A percentile compares a stretch with the other conserved stretches of the same genome.
Evolutionary conservation across 35 echinoderm and acorn worm genomes (phyloP).

Genomic region (Lytechinus pictus): DNA sequence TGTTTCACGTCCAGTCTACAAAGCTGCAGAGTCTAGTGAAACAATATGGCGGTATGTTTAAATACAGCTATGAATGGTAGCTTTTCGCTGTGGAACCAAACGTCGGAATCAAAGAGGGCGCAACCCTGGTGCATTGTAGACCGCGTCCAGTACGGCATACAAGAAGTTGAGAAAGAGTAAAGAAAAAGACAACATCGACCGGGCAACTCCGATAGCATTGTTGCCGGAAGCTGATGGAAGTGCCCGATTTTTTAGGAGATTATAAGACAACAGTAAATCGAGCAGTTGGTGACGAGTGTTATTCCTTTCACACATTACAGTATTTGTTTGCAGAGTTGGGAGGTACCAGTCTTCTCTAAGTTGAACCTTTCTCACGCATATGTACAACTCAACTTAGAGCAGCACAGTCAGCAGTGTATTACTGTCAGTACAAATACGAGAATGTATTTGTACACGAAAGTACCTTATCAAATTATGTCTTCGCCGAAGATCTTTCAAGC

Average conservation of each 20-base stretch:
- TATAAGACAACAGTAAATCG: slow-evolving; percentile 71
- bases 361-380: too few species aligned
- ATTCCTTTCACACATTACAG: slow-evolving; percentile 66
- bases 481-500: too few species aligned
- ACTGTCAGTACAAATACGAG: too few species aligned
- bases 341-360: too few species aligned
- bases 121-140: slow-evolving; percentile 54
- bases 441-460: too few species aligned
- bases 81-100: slow-evolving; percentile 49
- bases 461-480: too few species aligned
- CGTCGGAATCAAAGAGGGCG: slow-evolving; percentile 43
- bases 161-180: slow-evolving; percentile 50
- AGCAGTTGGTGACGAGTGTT: slow-evolving; percentile 52
- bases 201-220: slow-evolving; percentile 80
- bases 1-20: background rate
- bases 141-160: slow-evolving; percentile 72
- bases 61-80: slow-evolving; percentile 58
- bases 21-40: slow-evolving; percentile 28
- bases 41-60: slow-evolving; percentile 53
- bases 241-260: slow-evolving; percentile 71
- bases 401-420: too few species aligned
- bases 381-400: too few species aligned
- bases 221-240: slow-evolving; percentile 77
- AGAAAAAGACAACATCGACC: slow-evolving; percentile 65
- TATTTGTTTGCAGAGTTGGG: slow-evolving; percentile 75